Conservation (phyloP, 2,113 vertebrate genomes). For the Channa maculata region DNA sequence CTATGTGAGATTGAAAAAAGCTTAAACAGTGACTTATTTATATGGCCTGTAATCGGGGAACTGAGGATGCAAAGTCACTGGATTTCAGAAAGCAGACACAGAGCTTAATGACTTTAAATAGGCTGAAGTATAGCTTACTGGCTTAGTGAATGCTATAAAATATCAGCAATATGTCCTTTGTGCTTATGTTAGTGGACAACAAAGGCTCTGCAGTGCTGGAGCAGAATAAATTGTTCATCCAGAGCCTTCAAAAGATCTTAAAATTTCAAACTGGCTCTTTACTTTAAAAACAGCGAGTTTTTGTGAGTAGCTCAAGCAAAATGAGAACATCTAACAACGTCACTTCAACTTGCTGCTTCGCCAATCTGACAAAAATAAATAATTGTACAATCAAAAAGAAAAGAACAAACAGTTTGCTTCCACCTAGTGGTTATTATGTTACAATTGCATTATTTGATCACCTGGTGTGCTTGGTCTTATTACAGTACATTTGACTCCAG, state of each 20-base stretch:
- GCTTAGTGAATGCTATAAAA: background rate
- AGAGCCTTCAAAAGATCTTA: background rate
- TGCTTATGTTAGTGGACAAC: background rate
- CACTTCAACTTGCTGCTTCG: background rate
- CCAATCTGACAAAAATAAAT: no score
- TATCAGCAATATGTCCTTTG: slow-evolving; percentile 29
- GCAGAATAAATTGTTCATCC: background rate
- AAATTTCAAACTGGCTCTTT: background rate
- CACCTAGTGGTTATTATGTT: slow-evolving; percentile 42
- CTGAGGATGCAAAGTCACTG: slow-evolving; percentile 31
- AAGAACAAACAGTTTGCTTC: slow-evolving; percentile 26
- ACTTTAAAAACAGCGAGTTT: background rate
- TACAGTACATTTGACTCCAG: slow-evolving; percentile 6
- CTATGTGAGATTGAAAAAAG: slow-evolving; percentile 25
- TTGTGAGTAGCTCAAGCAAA: background rate
- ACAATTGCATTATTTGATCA: background rate
- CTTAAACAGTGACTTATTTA: slow-evolving; percentile 56
- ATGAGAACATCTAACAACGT: background rate
- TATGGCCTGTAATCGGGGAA: slow-evolving; percentile 56
- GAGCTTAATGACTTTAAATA: slow-evolving; percentile 49
- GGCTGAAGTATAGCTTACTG: slow-evolving; percentile 14
- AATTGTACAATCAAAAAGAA: no score
- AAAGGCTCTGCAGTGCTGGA: background rate
- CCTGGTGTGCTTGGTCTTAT: slow-evolving; percentile 16
- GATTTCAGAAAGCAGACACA: slow-evolving; percentile 44